Evolutionary conservation across 2,797 vertebrate genomes (phyloP), one percentile per base, ranked within the genome.

Genomic region (Cheirogaleus major): DNA sequence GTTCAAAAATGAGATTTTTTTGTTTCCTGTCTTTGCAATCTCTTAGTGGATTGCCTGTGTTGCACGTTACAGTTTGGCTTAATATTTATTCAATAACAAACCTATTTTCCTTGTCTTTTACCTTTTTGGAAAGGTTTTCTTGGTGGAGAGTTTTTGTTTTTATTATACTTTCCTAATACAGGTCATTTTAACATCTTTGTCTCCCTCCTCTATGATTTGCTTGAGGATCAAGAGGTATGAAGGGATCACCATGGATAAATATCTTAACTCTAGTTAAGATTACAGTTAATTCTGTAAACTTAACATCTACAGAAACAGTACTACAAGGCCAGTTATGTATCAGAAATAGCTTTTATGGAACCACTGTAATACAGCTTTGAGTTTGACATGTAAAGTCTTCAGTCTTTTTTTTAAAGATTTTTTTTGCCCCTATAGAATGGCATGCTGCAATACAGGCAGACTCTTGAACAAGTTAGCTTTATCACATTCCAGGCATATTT

Each of bases 401-500:
- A 59, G 20, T 43, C 15, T 48, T n/a, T 41, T 69, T 59, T 73
- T 81, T 10, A 7, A 15, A 63, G 14, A 63, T 15, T 3, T 50
- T 48, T 17, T 23, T 32, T 1, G 1, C 7, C 11, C 2, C 1
- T 3, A 41, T 8, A 20, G 5, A 79, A 57, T 50, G 13, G 25
- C 14, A 41, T n/a, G 8, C 10, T 78, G 10, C 30, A 91, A 69
- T 86, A 38, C 35, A 72, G 41, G 18, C 59, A 57, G 52, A 84
- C 18, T 67, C 23, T 35, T 84, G 52, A 79, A 38, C 5, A 65
- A 50, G 57, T 70, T n/a, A 61, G 7, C 9, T 32, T 65, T 81
- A 12, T 81, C 22, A 82, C 3, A 82, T 27, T 2, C 14, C 22
- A 65, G 4, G 27, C 38, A 30, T 41, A 38, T 63, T 69, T 45